Conservation (phyloP, 2,888 invertebrate genomes). For the Agriopis leucophaearia region DNA sequence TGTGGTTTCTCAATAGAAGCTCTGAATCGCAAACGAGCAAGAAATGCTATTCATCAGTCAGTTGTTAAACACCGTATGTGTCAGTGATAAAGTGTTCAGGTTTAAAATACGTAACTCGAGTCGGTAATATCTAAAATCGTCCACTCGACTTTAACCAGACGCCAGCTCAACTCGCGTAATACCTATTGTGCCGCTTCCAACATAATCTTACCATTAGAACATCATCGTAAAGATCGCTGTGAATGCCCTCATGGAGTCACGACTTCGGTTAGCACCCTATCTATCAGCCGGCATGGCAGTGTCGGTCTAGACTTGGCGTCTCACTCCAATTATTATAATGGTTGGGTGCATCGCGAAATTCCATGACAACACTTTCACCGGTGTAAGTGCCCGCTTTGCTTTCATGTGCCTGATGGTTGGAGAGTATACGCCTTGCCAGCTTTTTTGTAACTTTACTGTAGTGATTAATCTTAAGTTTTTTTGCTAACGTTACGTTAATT, state of each 20-base stretch:
- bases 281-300: constrained; percentile 34
- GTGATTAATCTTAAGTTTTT: constrained; percentile 14
- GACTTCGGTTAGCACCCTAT: constrained; percentile 38
- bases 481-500: constrained; percentile 17
- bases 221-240: constrained; percentile 17
- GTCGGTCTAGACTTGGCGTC: constrained; percentile 59
- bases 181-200: constrained; percentile 8
- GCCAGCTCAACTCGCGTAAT: constrained; percentile 14
- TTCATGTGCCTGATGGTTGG: constrained; percentile 65
- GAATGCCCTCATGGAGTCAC: constrained; percentile 19
- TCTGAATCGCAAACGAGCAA: constrained; percentile 1
- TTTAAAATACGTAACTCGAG: not conserved
- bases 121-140: constrained; percentile 3
- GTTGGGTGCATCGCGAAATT: constrained; percentile 72
- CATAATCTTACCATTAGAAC: constrained; percentile 14
- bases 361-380: constrained; percentile 76
- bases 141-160: constrained; percentile 12
- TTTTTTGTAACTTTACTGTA: constrained; percentile 30
- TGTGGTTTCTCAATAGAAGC: not conserved
- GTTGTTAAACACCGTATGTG: not conserved
- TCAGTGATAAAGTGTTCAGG: not conserved
- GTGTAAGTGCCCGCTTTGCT: constrained; percentile 66
- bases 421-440: constrained; percentile 47
- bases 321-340: constrained; percentile 76
- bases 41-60: not conserved